Evolutionary conservation across 2,113 vertebrate genomes (phyloP).

Genomic region (Pseudorhombus dupliciocellatus): DNA sequence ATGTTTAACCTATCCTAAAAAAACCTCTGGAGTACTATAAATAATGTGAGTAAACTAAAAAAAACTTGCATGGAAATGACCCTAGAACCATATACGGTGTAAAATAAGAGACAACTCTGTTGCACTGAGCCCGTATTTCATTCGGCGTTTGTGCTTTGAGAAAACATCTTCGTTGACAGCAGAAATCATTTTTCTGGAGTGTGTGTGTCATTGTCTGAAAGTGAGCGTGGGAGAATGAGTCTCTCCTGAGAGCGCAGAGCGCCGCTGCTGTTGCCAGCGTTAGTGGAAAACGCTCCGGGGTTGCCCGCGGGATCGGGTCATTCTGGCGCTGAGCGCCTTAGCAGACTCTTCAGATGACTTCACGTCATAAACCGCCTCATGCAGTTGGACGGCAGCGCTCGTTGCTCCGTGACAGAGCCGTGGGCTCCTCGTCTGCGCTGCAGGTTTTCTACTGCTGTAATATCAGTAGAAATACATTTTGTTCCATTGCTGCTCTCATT

Average conservation of each 20-base stretch:
- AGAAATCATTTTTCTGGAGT: too few species aligned
- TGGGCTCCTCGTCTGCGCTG: not conserved
- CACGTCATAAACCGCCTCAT: slow-evolving; percentile 18
- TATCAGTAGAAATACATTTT: slow-evolving; percentile 1
- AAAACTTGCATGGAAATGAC: too few species aligned
- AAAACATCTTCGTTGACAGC: too few species aligned
- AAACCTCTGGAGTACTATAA: too few species aligned
- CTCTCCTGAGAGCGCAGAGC: not conserved
- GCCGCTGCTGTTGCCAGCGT: slow-evolving; percentile 21
- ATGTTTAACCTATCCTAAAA: too few species aligned
- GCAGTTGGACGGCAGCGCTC: not conserved
- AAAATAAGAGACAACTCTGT: too few species aligned
- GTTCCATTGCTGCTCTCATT: not conserved
- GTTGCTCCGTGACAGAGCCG: slow-evolving; percentile 21
- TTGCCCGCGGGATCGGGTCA: slow-evolving; percentile 39
- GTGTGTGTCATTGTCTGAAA: slow-evolving; percentile 10
- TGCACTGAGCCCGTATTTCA: too few species aligned
- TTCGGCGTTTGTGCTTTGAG: too few species aligned
- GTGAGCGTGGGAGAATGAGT: not conserved
- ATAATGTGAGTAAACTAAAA: too few species aligned
- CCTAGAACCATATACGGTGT: too few species aligned
- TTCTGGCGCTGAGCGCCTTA: slow-evolving; percentile 61
- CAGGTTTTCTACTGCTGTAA: not conserved
- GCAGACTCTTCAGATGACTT: slow-evolving; percentile 54
- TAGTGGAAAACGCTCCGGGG: slow-evolving; percentile 44